These are phyloP conservation scores for Ahaetulla prasina DNA, from an alignment of 2,113 vertebrate genomes.

Conservation along the genomic window DNA sequence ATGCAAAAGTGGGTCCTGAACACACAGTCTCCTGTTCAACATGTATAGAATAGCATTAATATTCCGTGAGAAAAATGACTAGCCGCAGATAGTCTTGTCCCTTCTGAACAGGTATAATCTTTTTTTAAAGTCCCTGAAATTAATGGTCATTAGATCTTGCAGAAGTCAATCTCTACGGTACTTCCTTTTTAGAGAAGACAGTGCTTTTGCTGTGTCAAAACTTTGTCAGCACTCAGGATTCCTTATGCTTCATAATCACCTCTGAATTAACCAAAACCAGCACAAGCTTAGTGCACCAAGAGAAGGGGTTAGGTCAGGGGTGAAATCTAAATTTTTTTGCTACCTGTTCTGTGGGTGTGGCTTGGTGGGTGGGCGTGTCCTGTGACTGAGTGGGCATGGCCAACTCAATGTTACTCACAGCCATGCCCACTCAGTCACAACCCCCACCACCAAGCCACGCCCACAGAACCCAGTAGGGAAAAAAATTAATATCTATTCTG, in stretches of 20 bases:
- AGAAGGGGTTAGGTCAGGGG: no score
- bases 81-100: background rate
- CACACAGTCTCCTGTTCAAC: background rate
- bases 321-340: no score
- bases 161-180: background rate
- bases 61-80: background rate
- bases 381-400: no score
- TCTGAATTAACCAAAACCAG: background rate
- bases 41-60: background rate
- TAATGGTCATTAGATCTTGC: background rate
- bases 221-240: background rate
- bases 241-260: background rate
- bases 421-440: no score
- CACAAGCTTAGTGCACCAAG: background rate
- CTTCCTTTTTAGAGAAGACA: background rate
- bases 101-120: background rate
- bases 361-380: no score
- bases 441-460: no score
- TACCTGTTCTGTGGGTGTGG: no score
- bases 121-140: background rate
- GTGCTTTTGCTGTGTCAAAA: background rate
- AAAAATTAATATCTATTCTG: no score
- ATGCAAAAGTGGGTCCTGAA: no score
- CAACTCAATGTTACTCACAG: no score
- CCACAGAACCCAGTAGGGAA: no score